phyloP scores from a whole-genome alignment of 2,113 vertebrate genomes.

The Sinocyclocheilus anophthalmus region DNA sequence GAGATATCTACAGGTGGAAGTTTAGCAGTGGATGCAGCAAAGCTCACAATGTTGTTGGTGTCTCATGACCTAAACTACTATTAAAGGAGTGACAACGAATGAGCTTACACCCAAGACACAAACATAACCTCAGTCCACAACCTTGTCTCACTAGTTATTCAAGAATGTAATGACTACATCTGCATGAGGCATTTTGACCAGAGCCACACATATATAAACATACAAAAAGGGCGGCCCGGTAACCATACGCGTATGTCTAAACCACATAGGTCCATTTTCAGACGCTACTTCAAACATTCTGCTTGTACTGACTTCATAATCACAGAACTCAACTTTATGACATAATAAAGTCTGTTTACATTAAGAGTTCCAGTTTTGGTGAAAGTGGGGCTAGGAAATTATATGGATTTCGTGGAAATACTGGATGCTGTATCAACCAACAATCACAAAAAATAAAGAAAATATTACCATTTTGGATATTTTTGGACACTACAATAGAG shows the following conservation, averaged over 20 bases:
- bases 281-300: neutral
- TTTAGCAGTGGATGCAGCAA: neutral
- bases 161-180: constrained; percentile 55
- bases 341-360: constrained; percentile 22
- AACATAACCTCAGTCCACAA: neutral
- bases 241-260: constrained; percentile 41
- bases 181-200: neutral
- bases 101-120: neutral
- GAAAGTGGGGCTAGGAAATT: neutral
- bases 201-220: constrained; percentile 2
- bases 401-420: too few relatives aligned
- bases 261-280: neutral
- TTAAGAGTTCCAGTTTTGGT: neutral
- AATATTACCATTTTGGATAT: neutral
- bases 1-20: neutral
- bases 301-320: constrained; percentile 36
- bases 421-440: neutral
- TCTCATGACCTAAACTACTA: neutral
- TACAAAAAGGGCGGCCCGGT: constrained; percentile 50
- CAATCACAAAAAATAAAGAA: neutral
- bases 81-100: neutral
- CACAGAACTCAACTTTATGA: neutral
- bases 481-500: neutral
- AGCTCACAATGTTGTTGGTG: neutral
- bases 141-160: constrained; percentile 63